Evolutionary conservation across 2,888 invertebrate species (phyloP).

Genomic region (Ochlodes sylvanus): DNA sequence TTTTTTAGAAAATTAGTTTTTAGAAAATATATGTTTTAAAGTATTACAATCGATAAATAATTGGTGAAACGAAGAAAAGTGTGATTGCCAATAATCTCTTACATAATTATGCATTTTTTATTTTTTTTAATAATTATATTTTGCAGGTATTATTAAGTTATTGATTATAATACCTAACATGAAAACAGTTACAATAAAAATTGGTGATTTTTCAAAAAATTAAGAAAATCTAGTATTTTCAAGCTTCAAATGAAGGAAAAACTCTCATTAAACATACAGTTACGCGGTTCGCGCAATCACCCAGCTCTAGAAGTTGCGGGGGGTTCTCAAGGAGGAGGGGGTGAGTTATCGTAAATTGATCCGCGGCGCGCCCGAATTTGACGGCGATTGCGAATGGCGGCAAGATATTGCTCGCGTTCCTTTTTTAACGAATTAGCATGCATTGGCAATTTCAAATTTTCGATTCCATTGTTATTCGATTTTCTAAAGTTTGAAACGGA

Average conservation of each 20-base stretch:
- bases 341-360: conserved; percentile 37
- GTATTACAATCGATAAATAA: too few relatives aligned
- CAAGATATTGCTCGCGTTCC: conserved; percentile 20
- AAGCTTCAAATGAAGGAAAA: conserved; percentile 1
- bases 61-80: too few relatives aligned
- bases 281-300: conserved; percentile 36
- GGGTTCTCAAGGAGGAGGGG: conserved; percentile 31
- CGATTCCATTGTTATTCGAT: neutral
- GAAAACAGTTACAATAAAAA: too few relatives aligned
- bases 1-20: too few relatives aligned
- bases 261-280: conserved; percentile 33
- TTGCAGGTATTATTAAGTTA: too few relatives aligned
- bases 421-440: conserved; percentile 33
- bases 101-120: too few relatives aligned
- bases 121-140: too few relatives aligned
- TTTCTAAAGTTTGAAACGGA: neutral
- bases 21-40: too few relatives aligned
- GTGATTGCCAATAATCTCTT: too few relatives aligned
- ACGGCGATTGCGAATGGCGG: conserved; percentile 39
- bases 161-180: too few relatives aligned
- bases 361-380: conserved; percentile 52
- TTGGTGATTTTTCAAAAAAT: too few relatives aligned
- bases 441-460: conserved; percentile 6
- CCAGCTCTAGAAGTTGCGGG: conserved; percentile 33
- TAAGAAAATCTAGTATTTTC: too few relatives aligned